A percentile compares a stretch with the other conserved stretches of the same genome.
These are phyloP conservation scores for Danio aesculapii DNA, from an alignment of 2,797 vertebrate genomes.

Conservation along the genomic window DNA sequence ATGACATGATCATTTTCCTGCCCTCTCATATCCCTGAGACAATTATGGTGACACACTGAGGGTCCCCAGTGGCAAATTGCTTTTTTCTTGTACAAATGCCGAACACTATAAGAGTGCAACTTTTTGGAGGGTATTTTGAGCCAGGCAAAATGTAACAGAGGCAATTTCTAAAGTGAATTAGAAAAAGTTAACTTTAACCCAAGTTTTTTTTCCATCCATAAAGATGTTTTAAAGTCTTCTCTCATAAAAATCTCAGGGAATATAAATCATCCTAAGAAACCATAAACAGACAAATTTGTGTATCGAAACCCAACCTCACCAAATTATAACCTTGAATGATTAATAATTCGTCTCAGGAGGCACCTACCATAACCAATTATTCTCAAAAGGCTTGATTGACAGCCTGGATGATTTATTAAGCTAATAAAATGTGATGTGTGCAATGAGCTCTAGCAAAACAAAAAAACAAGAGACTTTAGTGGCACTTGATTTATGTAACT, in stretches of 20 bases:
- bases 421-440: constrained; percentile 99
- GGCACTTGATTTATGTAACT: constrained; percentile 55
- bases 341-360: constrained; percentile 99
- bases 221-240: background rate
- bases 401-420: constrained; percentile 99
- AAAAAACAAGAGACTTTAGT: constrained; percentile 88
- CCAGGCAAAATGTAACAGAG: background rate
- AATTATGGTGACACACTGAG: constrained; percentile 76
- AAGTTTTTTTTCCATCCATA: constrained; percentile 5
- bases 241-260: background rate
- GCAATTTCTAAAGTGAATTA: background rate
- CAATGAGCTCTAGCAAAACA: constrained; percentile 92
- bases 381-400: constrained; percentile 99
- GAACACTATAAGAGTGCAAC: constrained; percentile 11
- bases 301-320: constrained; percentile 92
- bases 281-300: constrained; percentile 95
- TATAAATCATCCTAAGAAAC: constrained; percentile 85
- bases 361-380: constrained; percentile 99
- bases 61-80: constrained; percentile 39
- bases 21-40: constrained; percentile 99
- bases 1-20: constrained; percentile 99
- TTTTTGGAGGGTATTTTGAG: background rate
- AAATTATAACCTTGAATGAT: constrained; percentile 99
- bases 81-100: constrained; percentile 20
- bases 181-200: background rate